These are phyloP conservation scores for Nebria salina DNA, from an alignment of 2,888 invertebrate species.

Conservation along the genomic window DNA sequence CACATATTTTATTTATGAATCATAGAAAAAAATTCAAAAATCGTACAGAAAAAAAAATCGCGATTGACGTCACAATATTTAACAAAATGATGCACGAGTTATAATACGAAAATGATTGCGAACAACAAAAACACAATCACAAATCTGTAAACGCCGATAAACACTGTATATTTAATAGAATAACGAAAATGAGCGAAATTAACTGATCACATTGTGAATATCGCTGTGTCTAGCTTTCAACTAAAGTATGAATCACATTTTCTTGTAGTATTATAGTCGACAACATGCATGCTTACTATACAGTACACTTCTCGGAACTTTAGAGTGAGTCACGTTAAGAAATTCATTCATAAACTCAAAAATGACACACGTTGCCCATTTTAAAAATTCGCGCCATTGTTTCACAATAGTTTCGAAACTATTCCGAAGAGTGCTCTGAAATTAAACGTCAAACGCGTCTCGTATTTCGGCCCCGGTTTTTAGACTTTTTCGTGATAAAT, in stretches of 20 bases:
- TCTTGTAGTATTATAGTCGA: conserved; percentile 35
- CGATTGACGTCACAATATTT: conserved; percentile 34
- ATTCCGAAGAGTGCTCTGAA: background rate
- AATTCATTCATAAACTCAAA: conserved; percentile 46
- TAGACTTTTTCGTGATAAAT: too few species aligned
- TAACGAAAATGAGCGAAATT: conserved; percentile 4
- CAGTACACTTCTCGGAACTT: conserved; percentile 30
- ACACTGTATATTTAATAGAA: background rate
- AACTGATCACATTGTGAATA: background rate
- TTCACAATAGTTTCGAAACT: background rate
- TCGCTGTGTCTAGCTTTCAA: conserved; percentile 3
- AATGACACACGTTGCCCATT: background rate
- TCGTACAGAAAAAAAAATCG: conserved; percentile 25
- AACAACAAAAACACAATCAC: conserved; percentile 25
- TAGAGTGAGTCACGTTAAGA: conserved; percentile 47
- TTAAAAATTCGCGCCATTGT: conserved; percentile 26
- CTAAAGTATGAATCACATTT: conserved; percentile 43
- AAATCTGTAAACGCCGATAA: conserved; percentile 38
- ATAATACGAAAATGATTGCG: conserved; percentile 28
- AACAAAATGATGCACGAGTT: conserved; percentile 50
- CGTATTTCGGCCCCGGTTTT: background rate
- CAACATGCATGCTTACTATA: conserved; percentile 46
- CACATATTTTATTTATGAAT: too few species aligned
- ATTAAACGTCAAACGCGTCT: background rate
- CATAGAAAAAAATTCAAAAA: too few species aligned